Percentiles rank a stretch among this genome's conserved stretches.
Evolutionary conservation across 2,797 vertebrate genomes (phyloP).

Genomic region (Sebastes miniatus): DNA sequence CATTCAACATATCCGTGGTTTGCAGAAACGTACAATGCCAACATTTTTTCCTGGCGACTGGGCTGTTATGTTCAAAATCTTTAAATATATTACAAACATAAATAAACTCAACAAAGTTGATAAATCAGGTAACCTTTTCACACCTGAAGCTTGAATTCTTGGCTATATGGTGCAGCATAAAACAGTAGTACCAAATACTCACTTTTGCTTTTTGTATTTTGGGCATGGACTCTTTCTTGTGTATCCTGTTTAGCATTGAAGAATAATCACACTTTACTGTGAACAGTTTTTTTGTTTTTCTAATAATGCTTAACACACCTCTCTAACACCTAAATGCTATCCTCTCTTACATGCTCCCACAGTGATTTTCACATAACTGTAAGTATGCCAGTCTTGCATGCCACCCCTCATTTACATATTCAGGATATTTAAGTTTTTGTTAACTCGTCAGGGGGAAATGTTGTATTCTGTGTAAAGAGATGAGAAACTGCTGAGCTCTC

Average conservation of each 20-base stretch:
- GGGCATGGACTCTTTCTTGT: not conserved
- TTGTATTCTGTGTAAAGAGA: not conserved
- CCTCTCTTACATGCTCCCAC: not conserved
- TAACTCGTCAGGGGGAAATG: not conserved
- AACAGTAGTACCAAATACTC: not conserved
- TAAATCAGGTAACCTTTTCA: not conserved
- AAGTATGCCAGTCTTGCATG: not conserved
- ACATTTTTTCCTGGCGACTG: no score
- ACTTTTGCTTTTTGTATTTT: not conserved
- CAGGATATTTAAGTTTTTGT: not conserved
- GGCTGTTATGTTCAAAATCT: no score
- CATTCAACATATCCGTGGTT: no score
- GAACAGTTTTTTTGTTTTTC: not conserved
- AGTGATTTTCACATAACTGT: not conserved
- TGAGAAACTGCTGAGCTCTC: conserved; percentile 3
- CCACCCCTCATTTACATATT: not conserved
- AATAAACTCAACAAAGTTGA: not conserved
- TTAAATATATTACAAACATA: not conserved
- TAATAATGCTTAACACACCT: not conserved
- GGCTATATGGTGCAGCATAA: not conserved
- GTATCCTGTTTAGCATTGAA: not conserved
- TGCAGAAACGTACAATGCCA: no score
- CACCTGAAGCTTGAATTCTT: not conserved
- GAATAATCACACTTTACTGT: not conserved
- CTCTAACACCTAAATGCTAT: not conserved